A percentile compares a stretch with the other conserved stretches of the same genome.
These are phyloP conservation scores for Coptodon bakossiorum DNA, from an alignment of 2,113 vertebrate species.

Conservation along the genomic window DNA sequence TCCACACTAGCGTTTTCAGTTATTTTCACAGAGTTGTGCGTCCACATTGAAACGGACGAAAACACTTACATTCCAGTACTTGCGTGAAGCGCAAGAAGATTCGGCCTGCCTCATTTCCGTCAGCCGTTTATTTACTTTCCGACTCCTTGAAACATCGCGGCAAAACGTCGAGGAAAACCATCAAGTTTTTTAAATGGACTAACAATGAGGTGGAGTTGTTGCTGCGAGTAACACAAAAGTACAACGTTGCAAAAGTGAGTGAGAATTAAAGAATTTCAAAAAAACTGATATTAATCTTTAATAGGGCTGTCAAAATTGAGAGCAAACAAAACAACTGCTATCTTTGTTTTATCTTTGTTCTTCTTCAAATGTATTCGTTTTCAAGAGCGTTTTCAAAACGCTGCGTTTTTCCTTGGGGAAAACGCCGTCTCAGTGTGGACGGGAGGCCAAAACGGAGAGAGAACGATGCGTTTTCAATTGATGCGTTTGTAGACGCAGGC, in stretches of 20 bases:
- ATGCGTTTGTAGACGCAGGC: neutral
- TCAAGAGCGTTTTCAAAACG: neutral
- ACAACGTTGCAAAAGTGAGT: too few relatives aligned
- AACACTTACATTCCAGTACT: neutral
- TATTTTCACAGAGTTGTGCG: neutral
- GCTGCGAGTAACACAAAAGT: too few relatives aligned
- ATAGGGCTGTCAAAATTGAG: too few relatives aligned
- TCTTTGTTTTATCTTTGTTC: too few relatives aligned
- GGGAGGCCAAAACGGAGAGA: neutral
- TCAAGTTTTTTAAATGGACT: too few relatives aligned
- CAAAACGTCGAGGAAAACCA: too few relatives aligned
- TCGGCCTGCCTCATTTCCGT: neutral
- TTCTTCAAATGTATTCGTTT: too few relatives aligned
- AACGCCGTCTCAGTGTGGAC: neutral
- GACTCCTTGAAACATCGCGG: too few relatives aligned
- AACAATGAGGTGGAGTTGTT: too few relatives aligned
- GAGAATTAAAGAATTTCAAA: too few relatives aligned
- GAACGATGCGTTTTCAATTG: neutral
- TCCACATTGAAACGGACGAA: neutral
- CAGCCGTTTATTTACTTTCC: neutral
- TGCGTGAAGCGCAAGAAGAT: neutral
- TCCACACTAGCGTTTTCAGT: neutral
- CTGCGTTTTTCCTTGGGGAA: neutral
- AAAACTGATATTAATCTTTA: too few relatives aligned
- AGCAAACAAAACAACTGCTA: too few relatives aligned